Base-by-base conservation (phyloP, 2,888 invertebrate genomes). In the Odontomyia ornata region DNA sequence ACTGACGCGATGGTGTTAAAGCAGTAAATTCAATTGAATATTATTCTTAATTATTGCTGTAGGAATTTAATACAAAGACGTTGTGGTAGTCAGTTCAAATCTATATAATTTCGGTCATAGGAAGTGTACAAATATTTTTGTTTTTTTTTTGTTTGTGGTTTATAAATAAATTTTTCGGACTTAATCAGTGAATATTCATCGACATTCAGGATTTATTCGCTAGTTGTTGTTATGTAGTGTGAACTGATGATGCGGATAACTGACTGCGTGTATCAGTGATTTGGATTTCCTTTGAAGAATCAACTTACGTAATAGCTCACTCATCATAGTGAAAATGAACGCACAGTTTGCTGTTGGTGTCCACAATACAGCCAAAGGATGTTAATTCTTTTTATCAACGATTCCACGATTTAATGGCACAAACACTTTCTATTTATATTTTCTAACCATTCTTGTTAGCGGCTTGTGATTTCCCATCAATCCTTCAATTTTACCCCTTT, bases 341-440 rank as follows among this genome's bases (percentile, higher is more conserved):
- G 52, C 25, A 60, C 60, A 13, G 23, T n/a, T n/a, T n/a, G 18
- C 60, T 60, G 52, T 7, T 18, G 52, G 4, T 36, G 36, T 9
- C 9, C 36, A 9, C 9, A 36, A 5, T 36, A 36, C 36, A 36
- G 9, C 36, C 3, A 9, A 5, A 36, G 3, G 36, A 36, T 36
- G 9, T 36, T 36, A 3, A 9, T 36, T 36, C 9, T 9, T 36
- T 5, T 36, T 13, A 60, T 25, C n/a, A 25, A 60, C 11, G 15
- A 5, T 11, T 25, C 7, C 15, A 25, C 23, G 60, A 60, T 60
- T 23, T 23, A 25, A 13, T 60, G 25, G 21, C 60, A 21, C 3
- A 60, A 21, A 60, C 25, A 25, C 60, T 60, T 60, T 60, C 60
- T 60, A 60, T 60, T 60, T 60, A 23, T 60, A 60, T 25, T 18